Evolutionary conservation across 2,888 invertebrate species (phyloP).

Genomic region (Sarcophaga caerulescens): DNA sequence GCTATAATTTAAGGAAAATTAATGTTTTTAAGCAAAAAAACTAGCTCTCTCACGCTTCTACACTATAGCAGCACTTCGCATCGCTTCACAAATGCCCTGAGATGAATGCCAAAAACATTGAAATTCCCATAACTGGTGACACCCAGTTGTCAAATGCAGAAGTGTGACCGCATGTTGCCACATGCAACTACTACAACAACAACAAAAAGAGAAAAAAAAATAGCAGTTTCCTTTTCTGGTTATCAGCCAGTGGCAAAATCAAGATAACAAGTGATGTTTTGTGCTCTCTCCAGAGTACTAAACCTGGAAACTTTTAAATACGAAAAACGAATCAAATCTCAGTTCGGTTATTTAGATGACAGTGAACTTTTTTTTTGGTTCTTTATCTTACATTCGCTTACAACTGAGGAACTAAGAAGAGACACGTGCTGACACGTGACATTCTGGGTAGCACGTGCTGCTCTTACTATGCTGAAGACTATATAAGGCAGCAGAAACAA

Average conservation of each 20-base stretch:
- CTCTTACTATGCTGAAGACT: conserved; percentile 14
- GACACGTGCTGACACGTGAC: conserved; percentile 77
- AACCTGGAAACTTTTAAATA: conserved; percentile 8
- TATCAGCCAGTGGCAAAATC: conserved; percentile 69
- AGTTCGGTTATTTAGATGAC: conserved; percentile 46
- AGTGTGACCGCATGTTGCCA: conserved; percentile 66
- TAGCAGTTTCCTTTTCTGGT: conserved; percentile 58
- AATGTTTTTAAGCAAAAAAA: conserved; percentile 36
- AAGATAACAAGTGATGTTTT: conserved; percentile 70
- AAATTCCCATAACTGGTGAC: conserved; percentile 66
- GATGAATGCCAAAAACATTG: conserved; percentile 54
- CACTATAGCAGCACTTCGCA: neutral
- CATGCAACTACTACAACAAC: conserved; percentile 10
- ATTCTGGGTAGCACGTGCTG: conserved; percentile 74
- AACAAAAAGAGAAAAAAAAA: conserved; percentile 27
- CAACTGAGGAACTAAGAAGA: conserved; percentile 22
- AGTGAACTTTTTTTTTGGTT: conserved; percentile 26
- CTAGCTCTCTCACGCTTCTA: conserved; percentile 41
- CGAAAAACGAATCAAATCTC: conserved; percentile 39
- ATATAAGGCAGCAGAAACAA: neutral
- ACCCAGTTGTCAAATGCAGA: conserved; percentile 69
- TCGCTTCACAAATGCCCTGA: conserved; percentile 31
- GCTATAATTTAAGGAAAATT: conserved; percentile 57
- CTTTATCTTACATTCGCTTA: conserved; percentile 27
- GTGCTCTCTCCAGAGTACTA: conserved; percentile 45